Conservation (phyloP, 2,113 vertebrate species). For the Cinclus mexicanus region DNA sequence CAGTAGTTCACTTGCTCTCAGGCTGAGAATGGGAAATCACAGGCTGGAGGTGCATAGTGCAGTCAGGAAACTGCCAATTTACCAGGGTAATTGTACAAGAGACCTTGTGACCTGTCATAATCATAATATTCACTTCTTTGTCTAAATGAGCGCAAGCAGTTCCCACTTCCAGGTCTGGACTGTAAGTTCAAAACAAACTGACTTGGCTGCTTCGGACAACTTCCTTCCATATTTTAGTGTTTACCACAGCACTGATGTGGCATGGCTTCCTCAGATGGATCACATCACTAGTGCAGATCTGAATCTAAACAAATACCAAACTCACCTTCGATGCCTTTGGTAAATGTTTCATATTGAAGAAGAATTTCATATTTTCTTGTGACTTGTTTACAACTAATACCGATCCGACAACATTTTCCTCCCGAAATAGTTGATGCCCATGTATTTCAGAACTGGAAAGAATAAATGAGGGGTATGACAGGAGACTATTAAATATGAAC, state of each 20-base stretch:
- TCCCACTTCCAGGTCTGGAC: not conserved
- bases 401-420: not conserved
- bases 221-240: not conserved
- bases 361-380: not conserved
- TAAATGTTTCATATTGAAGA: not conserved
- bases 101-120: not conserved
- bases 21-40: not conserved
- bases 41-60: not conserved
- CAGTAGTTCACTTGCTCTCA: not conserved
- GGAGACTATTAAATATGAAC: not conserved
- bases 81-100: not conserved
- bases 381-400: not conserved
- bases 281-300: not conserved
- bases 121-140: not conserved
- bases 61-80: not conserved
- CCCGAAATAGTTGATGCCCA: not conserved
- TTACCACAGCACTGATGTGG: not conserved
- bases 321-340: not conserved
- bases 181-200: not conserved
- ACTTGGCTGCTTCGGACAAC: not conserved
- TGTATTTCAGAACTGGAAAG: not conserved
- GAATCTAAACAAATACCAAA: not conserved
- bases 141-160: not conserved
- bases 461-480: not conserved
- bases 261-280: rapidly evolving